Conservation (phyloP, 2,113 vertebrate genomes). For the Gobius niger region DNA sequence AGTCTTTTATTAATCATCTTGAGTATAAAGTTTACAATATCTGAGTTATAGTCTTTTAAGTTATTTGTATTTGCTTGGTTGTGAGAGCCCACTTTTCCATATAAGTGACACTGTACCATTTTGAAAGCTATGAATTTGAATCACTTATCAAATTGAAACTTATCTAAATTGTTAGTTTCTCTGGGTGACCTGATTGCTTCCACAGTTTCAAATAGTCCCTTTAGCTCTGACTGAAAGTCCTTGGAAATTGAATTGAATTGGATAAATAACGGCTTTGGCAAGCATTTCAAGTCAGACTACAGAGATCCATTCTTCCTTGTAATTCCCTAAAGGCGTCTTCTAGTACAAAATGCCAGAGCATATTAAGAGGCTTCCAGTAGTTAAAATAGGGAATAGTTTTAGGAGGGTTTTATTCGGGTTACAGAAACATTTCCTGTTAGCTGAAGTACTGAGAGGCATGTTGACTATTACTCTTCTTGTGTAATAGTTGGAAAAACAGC, state of each 20-base stretch:
- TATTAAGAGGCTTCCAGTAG: slow-evolving; percentile 11
- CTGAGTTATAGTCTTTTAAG: no score
- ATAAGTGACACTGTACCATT: no score
- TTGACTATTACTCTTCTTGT: background rate
- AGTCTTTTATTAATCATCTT: no score
- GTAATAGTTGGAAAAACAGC: background rate
- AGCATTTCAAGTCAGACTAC: background rate
- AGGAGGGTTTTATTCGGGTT: background rate
- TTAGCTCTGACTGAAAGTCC: background rate
- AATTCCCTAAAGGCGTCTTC: background rate
- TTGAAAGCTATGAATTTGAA: no score
- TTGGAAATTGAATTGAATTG: background rate
- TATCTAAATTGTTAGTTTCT: background rate
- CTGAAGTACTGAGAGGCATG: background rate
- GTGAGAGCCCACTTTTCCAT: no score
- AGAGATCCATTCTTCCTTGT: background rate
- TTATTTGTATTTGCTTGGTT: no score
- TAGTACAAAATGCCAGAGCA: background rate
- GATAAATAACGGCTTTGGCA: background rate
- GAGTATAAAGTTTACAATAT: no score
- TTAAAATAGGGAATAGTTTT: background rate
- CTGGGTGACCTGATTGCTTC: background rate
- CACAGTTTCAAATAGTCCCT: background rate
- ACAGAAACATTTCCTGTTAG: slow-evolving; percentile 9
- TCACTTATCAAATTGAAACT: no score